Evolutionary conservation across 2,797 vertebrate species (phyloP).

Genomic region (Bradypodion ventrale): DNA sequence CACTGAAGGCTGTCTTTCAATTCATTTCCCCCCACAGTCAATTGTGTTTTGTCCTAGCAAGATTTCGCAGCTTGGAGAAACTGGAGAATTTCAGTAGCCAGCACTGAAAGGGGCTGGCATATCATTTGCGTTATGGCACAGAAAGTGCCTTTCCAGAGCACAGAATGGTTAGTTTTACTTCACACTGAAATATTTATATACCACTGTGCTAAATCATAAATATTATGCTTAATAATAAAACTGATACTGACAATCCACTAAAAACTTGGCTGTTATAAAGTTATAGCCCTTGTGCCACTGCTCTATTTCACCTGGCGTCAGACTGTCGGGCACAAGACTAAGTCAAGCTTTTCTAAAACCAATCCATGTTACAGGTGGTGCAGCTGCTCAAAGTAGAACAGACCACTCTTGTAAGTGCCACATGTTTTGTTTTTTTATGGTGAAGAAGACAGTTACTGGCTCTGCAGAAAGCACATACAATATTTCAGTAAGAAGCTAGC

Average conservation of each 20-base stretch:
- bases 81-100: not conserved
- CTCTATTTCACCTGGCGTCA: accelerated
- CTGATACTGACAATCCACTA: slow-evolving; percentile 18
- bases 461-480: not conserved
- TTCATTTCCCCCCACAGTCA: not conserved
- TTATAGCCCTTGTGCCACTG: slow-evolving; percentile 1
- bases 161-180: slow-evolving; percentile 36
- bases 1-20: not conserved
- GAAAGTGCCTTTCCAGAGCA: slow-evolving; percentile 14
- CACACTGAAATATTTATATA: slow-evolving; percentile 28
- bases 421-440: not conserved
- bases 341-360: accelerated
- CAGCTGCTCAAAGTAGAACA: not conserved
- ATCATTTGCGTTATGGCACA: slow-evolving; percentile 11
- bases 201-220: slow-evolving; percentile 24
- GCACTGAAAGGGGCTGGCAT: not conserved
- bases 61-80: not conserved
- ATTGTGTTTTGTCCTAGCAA: not conserved
- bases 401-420: not conserved
- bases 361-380: not conserved
- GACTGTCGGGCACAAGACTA: not conserved
- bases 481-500: not conserved
- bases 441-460: not conserved
- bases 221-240: slow-evolving; percentile 13
- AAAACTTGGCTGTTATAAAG: not conserved